These are phyloP conservation scores for Henricia sp. DNA, from an alignment of 53 echinoderm and acorn worm genomes.

Conservation along the genomic window DNA sequence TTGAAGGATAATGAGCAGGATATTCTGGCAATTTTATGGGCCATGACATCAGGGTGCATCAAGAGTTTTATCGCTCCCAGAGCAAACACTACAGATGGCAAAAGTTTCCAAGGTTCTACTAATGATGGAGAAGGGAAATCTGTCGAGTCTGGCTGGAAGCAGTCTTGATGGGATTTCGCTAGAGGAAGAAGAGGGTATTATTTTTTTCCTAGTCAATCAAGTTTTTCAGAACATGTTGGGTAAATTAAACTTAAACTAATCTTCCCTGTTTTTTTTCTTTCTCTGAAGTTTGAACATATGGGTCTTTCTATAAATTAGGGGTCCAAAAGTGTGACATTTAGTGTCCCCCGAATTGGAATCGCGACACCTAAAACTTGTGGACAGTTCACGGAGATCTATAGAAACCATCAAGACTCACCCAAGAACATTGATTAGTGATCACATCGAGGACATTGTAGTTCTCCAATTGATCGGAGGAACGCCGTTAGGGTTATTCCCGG, in stretches of 20 bases:
- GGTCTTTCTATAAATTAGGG: too few species aligned
- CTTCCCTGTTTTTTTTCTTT: not conserved
- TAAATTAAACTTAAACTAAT: not conserved
- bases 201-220: conserved; percentile 2
- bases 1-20: conserved; percentile 79
- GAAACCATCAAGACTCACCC: too few species aligned
- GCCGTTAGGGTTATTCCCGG: too few species aligned
- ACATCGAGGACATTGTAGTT: too few species aligned
- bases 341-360: too few species aligned
- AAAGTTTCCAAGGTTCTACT: conserved; percentile 78
- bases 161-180: conserved; percentile 74
- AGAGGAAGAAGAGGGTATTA: conserved; percentile 67
- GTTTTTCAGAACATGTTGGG: not conserved
- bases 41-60: conserved; percentile 75
- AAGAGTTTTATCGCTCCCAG: conserved; percentile 76
- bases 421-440: too few species aligned
- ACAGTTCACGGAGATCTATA: too few species aligned
- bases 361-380: too few species aligned
- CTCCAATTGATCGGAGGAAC: too few species aligned
- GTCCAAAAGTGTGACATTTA: too few species aligned
- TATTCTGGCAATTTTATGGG: conserved; percentile 78
- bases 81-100: conserved; percentile 74
- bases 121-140: conserved; percentile 68
- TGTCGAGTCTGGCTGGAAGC: conserved; percentile 64
- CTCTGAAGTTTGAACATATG: not conserved